These are phyloP conservation scores for Pseudomyrmex gracilis DNA, from an alignment of 1,140 invertebrate genomes.

Conservation along the genomic window DNA sequence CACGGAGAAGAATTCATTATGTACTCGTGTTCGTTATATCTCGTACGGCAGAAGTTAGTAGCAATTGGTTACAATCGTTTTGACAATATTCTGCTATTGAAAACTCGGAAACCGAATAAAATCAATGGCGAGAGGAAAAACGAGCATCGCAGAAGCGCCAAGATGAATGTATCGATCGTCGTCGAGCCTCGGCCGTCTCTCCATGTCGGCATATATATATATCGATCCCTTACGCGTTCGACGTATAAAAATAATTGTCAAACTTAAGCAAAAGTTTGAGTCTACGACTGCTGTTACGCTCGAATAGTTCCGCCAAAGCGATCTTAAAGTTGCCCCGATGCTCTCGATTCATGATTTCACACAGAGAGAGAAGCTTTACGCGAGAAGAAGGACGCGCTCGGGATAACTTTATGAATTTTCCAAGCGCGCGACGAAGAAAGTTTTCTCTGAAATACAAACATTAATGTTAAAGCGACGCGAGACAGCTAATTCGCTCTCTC, in stretches of 20 bases:
- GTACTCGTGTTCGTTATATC: neutral
- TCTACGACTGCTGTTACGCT: conserved; percentile 50
- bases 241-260: conserved; percentile 58
- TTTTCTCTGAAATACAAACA: conserved; percentile 44
- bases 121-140: conserved; percentile 31
- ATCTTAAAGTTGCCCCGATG: conserved; percentile 50
- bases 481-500: neutral
- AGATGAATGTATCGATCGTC: conserved; percentile 45
- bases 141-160: neutral
- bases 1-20: neutral
- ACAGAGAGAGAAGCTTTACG: conserved; percentile 28
- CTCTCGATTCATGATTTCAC: conserved; percentile 54
- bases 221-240: conserved; percentile 30
- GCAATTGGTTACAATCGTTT: conserved; percentile 19
- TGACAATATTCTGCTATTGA: neutral
- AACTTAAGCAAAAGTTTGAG: conserved; percentile 48
- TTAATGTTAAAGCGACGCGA: conserved; percentile 18
- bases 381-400: conserved; percentile 31
- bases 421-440: conserved; percentile 27
- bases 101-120: conserved; percentile 15
- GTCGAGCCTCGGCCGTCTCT: neutral
- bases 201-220: neutral
- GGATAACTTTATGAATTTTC: conserved; percentile 45
- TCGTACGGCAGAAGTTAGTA: neutral
- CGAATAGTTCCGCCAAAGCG: conserved; percentile 42